Evolutionary conservation across 2,888 invertebrate species (phyloP).

Genomic region (Agonopterix subpropinquella): DNA sequence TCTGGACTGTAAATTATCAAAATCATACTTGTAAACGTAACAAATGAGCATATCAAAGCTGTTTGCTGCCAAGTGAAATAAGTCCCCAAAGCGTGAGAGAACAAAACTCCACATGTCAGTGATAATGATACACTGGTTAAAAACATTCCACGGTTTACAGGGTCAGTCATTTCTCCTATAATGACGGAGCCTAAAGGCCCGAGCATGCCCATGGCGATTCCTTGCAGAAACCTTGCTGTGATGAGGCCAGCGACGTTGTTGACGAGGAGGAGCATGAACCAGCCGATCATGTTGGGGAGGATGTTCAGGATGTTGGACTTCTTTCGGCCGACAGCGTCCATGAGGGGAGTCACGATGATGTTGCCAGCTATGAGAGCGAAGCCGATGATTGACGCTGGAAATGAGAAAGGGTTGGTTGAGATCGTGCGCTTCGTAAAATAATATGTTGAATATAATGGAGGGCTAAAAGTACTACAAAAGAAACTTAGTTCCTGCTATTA

Average conservation of each 20-base stretch:
- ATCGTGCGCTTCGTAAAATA: no score
- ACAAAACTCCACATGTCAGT: slow-evolving; percentile 77
- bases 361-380: slow-evolving; percentile 77
- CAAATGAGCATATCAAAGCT: slow-evolving; percentile 66
- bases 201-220: slow-evolving; percentile 73
- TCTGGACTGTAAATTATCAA: slow-evolving; percentile 77
- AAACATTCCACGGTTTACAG: slow-evolving; percentile 77
- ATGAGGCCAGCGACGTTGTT: slow-evolving; percentile 59
- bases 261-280: slow-evolving; percentile 72
- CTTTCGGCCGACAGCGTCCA: slow-evolving; percentile 75
- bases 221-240: slow-evolving; percentile 69
- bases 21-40: slow-evolving; percentile 67
- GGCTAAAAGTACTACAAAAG: no score
- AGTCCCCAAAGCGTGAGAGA: slow-evolving; percentile 78
- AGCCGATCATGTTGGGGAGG: slow-evolving; percentile 73
- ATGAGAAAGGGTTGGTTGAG: not conserved
- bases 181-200: slow-evolving; percentile 73
- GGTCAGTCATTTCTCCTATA: slow-evolving; percentile 77
- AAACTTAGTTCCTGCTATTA: no score
- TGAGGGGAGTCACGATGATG: slow-evolving; percentile 70
- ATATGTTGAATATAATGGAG: no score
- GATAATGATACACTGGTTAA: slow-evolving; percentile 77
- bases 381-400: slow-evolving; percentile 77
- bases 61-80: slow-evolving; percentile 75
- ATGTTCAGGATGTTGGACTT: slow-evolving; percentile 70